Evolutionary conservation across 2,797 vertebrate species (phyloP), one percentile per base, ranked within the genome.

Genomic region (Poeciliopsis paucimaculata): DNA sequence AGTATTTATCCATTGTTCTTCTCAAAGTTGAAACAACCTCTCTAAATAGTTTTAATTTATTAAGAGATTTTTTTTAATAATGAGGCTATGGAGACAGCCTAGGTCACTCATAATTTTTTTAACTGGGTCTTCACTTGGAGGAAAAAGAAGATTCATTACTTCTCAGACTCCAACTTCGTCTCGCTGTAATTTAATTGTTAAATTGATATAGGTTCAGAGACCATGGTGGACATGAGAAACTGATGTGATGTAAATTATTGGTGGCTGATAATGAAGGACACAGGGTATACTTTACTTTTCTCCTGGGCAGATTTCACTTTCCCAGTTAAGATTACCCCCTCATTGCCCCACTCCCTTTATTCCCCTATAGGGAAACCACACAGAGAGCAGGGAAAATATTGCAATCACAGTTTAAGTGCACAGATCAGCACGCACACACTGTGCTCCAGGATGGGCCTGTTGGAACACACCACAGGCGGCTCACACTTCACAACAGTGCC

Each of bases 361-460:
- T 80, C 77, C 36, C 82, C 72, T 60, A 76, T 79, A 87, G 87
- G 86, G 90, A 91, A 91, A 91, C 87, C 81, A 79, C 74, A 79
- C 80, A 81, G 81, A 62, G 81, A 78, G 78, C 60, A 79, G 85
- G 64, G 76, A 78, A 87, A 85, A 88, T 82, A 85, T 86, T 88
- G 88, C 79, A 92, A 92, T 93, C 91, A 91, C 76, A 82, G 73
- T 78, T 68, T 72, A 77, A 23, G 77, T 53, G 81, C 88, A 86
- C 66, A 84, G 81, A 80, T 79, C 81, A 81, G 51, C 71, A 72
- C 23, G 20, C 74, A 60, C 55, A 57, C 39, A 84, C 82, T 49
- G 77, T 81, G 81, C 76, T 83, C 46, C 74, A 76, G 73, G 73
- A 81, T 55, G 55, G 78, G 62, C 70, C 73, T 75, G 60, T 78